Conservation (phyloP, 2,113 vertebrate genomes). For the Amazona vittata region DNA sequence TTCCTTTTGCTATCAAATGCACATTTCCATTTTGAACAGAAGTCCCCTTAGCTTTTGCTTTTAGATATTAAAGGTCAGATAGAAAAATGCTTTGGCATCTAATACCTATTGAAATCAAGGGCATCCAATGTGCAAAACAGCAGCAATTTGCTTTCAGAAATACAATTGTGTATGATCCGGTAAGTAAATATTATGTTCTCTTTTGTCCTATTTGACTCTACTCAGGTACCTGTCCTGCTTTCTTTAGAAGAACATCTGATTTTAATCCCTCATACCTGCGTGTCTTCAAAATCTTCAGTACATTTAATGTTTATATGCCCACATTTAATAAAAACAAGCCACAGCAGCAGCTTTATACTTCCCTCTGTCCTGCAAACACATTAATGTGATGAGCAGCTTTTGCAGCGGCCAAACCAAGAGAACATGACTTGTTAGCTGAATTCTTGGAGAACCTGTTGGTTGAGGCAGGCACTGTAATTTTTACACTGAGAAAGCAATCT, state of each 20-base stretch:
- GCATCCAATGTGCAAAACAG: not conserved
- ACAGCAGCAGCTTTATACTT: not conserved
- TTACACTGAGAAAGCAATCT: not conserved
- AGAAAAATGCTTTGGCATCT: not conserved
- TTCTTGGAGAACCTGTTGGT: not conserved
- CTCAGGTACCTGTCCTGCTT: not conserved
- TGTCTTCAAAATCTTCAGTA: not conserved
- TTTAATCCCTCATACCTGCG: not conserved
- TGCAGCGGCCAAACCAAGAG: not conserved
- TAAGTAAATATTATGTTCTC: not conserved
- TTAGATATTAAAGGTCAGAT: not conserved
- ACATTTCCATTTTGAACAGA: rapidly evolving
- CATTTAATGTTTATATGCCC: not conserved
- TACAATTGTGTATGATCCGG: not conserved
- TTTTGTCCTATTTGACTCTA: not conserved
- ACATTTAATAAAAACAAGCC: not conserved
- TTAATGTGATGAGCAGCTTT: not conserved
- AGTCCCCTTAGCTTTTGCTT: not conserved
- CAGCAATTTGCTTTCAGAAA: not conserved
- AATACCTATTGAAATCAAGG: not conserved
- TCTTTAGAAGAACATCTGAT: not conserved
- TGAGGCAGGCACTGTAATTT: not conserved
- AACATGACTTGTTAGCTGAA: not conserved
- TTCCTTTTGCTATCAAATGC: not conserved
- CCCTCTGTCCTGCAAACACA: too few relatives aligned